Evolutionary conservation across 2,888 invertebrate genomes (phyloP).

Genomic region (Pammene fasciana): DNA sequence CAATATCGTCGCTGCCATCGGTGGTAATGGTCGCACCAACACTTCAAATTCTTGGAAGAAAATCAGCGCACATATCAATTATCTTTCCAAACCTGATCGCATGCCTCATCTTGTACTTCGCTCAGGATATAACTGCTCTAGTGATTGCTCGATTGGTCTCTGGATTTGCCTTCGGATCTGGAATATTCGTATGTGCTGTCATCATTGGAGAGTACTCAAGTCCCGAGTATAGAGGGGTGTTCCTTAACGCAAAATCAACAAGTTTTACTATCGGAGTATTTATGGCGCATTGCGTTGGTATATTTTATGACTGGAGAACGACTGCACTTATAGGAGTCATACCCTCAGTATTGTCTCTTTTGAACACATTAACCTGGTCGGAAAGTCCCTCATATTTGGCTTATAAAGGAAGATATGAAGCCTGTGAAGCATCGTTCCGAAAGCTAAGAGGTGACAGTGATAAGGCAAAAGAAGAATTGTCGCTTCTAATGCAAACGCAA

Average conservation of each 20-base stretch:
- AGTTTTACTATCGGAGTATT: constrained; percentile 58
- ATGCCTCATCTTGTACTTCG: constrained; percentile 58
- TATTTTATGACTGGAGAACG: constrained; percentile 57
- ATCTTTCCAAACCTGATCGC: constrained; percentile 58
- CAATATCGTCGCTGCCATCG: constrained; percentile 33
- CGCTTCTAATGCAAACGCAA: constrained; percentile 57
- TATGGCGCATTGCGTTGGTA: constrained; percentile 54
- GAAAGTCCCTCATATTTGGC: constrained; percentile 86
- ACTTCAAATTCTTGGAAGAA: constrained; percentile 40
- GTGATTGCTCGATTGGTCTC: constrained; percentile 56
- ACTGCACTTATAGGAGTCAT: constrained; percentile 54
- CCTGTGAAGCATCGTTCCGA: constrained; percentile 76
- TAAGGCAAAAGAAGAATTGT: constrained; percentile 51
- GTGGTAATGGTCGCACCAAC: constrained; percentile 37
- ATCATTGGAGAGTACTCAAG: constrained; percentile 65
- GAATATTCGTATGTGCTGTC: constrained; percentile 58
- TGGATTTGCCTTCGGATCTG: constrained; percentile 57
- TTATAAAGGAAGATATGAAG: constrained; percentile 70
- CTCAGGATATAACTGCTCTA: constrained; percentile 51
- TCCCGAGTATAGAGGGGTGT: constrained; percentile 64
- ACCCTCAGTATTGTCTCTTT: constrained; percentile 52
- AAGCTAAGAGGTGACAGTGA: constrained; percentile 74
- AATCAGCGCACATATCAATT: constrained; percentile 20
- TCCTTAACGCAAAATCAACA: constrained; percentile 63
- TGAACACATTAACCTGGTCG: constrained; percentile 72